A percentile compares a stretch with the other conserved stretches of the same genome.
Evolutionary conservation across 2,113 vertebrate genomes (phyloP).

Genomic region (Leucopsar rothschildi): DNA sequence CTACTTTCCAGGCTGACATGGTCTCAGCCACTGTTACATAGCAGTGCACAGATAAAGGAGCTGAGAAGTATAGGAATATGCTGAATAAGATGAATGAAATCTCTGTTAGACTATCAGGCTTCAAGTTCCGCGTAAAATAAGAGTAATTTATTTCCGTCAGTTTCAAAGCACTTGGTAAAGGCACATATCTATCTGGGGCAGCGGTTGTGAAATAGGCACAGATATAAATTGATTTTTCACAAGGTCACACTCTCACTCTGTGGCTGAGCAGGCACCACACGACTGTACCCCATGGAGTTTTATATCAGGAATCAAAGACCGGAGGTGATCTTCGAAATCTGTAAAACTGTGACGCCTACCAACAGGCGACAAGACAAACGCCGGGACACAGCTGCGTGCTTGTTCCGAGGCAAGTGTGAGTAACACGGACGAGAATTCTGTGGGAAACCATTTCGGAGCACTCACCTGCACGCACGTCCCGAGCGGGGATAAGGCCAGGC

Average conservation of each 20-base stretch:
- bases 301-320: not conserved
- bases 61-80: not conserved
- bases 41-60: not conserved
- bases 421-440: not conserved
- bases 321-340: not conserved
- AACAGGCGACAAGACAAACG: not conserved
- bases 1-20: not conserved
- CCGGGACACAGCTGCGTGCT: fast-evolving
- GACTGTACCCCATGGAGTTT: fast-evolving
- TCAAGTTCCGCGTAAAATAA: not conserved
- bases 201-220: not conserved
- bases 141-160: not conserved
- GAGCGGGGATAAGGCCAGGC: fast-evolving
- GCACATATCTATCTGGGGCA: not conserved
- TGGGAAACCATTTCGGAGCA: not conserved
- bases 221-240: not conserved
- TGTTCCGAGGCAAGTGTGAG: not conserved
- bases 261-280: not conserved
- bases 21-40: not conserved
- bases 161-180: not conserved
- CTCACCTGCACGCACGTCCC: fast-evolving
- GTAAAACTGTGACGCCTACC: too few relatives aligned
- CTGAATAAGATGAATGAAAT: not conserved
- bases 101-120: not conserved
- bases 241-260: not conserved